These are phyloP conservation scores for Coleophora deauratella DNA, from an alignment of 2,888 invertebrate species.

Conservation along the genomic window DNA sequence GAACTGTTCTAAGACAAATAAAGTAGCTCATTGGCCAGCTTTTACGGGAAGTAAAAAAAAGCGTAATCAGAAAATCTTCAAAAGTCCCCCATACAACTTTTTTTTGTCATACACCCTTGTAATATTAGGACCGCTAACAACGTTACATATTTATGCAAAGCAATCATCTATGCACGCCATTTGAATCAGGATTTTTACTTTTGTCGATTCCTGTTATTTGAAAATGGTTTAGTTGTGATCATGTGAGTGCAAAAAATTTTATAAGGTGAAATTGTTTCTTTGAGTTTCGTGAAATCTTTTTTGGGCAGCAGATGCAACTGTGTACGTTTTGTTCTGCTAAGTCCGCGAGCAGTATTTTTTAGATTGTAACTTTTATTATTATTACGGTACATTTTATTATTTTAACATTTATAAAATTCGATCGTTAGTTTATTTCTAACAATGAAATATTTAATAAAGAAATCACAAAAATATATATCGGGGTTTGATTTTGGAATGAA, in stretches of 20 bases:
- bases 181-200: background rate
- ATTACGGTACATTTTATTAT: slow-evolving; percentile 47
- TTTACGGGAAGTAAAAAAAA: no score
- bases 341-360: slow-evolving; percentile 73
- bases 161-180: background rate
- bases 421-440: slow-evolving; percentile 74
- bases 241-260: slow-evolving; percentile 66
- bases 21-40: no score
- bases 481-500: slow-evolving; percentile 35
- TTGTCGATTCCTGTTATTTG: slow-evolving; percentile 57
- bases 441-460: slow-evolving; percentile 74
- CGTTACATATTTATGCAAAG: background rate
- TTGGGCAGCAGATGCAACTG: slow-evolving; percentile 53
- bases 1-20: no score
- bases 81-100: no score
- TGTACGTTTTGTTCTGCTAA: slow-evolving; percentile 57
- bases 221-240: slow-evolving; percentile 72
- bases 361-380: slow-evolving; percentile 66
- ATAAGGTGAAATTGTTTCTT: no score
- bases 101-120: no score
- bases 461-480: slow-evolving; percentile 55
- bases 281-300: no score
- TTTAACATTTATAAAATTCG: slow-evolving; percentile 69
- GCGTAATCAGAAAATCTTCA: no score
- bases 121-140: no score